Conservation (phyloP, 1,140 invertebrate species). For the Bombus superbus region DNA sequence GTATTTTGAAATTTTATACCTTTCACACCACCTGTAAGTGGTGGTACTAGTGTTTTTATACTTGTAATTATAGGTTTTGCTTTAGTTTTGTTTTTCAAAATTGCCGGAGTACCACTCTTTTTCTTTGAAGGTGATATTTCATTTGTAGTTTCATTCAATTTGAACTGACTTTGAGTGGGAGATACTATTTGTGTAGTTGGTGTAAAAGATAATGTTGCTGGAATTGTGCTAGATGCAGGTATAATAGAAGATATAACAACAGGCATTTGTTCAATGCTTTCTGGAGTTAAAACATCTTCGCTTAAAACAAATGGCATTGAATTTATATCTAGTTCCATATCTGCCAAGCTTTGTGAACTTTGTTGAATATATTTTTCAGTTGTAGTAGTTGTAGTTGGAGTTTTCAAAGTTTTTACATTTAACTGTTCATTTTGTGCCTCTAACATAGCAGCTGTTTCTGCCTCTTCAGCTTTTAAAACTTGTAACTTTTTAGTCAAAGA, state of each 20-base stretch:
- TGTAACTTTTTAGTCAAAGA: conserved; percentile 71
- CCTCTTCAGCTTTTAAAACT: conserved; percentile 71
- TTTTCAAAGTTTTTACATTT: conserved; percentile 57
- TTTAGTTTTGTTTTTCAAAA: conserved; percentile 79
- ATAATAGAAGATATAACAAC: conserved; percentile 86
- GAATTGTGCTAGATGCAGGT: conserved; percentile 65
- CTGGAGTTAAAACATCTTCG: conserved; percentile 85
- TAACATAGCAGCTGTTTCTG: conserved; percentile 48
- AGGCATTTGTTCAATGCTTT: conserved; percentile 86
- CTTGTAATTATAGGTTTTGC: conserved; percentile 79
- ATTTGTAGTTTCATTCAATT: conserved; percentile 47
- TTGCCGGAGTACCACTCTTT: conserved; percentile 76
- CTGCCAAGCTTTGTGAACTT: conserved; percentile 79
- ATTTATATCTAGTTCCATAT: conserved; percentile 88
- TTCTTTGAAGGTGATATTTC: conserved; percentile 72
- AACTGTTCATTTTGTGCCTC: conserved; percentile 53
- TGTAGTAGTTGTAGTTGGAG: conserved; percentile 40
- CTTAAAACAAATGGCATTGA: conserved; percentile 89
- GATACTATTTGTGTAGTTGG: conserved; percentile 67
- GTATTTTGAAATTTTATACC: conserved; percentile 74
- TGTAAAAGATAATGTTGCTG: conserved; percentile 59
- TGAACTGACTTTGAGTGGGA: conserved; percentile 59
- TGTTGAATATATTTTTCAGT: conserved; percentile 75
- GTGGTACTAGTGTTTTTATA: conserved; percentile 77
- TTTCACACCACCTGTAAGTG: conserved; percentile 73